Evolutionary conservation across 2,888 invertebrate genomes (phyloP).

Genomic region (Brenthis ino): DNA sequence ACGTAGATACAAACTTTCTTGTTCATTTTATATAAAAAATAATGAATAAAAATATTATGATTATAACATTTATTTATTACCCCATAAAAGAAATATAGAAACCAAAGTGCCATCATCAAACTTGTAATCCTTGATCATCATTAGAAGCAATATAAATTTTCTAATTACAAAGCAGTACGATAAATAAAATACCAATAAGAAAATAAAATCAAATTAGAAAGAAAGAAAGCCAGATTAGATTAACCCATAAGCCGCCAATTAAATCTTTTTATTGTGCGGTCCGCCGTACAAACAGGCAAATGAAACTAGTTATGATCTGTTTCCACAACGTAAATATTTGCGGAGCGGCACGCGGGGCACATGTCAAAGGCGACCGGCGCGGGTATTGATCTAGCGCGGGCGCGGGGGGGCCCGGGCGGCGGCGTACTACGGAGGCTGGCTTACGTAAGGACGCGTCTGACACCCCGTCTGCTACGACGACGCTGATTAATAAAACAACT

Average conservation of each 20-base stretch:
- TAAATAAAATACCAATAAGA: neutral
- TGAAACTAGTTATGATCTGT: slow-evolving; percentile 79
- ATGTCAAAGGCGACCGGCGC: slow-evolving; percentile 77
- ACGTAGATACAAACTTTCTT: too few relatives aligned
- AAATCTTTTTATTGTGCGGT: slow-evolving; percentile 50
- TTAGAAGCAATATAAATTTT: neutral
- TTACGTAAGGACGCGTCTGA: slow-evolving; percentile 80
- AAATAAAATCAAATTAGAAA: neutral
- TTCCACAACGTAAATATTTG: slow-evolving; percentile 81
- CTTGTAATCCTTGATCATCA: too few relatives aligned
- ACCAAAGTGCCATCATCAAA: too few relatives aligned
- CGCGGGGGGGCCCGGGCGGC: slow-evolving; percentile 40
- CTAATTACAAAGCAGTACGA: neutral
- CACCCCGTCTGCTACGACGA: slow-evolving; percentile 69
- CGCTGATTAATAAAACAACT: slow-evolving; percentile 76
- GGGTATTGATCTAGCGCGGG: slow-evolving; percentile 79
- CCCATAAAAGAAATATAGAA: too few relatives aligned
- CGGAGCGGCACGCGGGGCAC: slow-evolving; percentile 75
- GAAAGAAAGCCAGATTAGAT: slow-evolving; percentile 15
- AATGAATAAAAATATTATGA: too few relatives aligned
- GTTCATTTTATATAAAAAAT: too few relatives aligned
- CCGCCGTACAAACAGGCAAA: slow-evolving; percentile 59
- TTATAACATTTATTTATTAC: too few relatives aligned
- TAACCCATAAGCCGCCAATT: slow-evolving; percentile 48
- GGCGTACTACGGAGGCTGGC: slow-evolving; percentile 62